Conservation (phyloP, 2,888 invertebrate genomes). For the Trichogramma dendrolimi region DNA sequence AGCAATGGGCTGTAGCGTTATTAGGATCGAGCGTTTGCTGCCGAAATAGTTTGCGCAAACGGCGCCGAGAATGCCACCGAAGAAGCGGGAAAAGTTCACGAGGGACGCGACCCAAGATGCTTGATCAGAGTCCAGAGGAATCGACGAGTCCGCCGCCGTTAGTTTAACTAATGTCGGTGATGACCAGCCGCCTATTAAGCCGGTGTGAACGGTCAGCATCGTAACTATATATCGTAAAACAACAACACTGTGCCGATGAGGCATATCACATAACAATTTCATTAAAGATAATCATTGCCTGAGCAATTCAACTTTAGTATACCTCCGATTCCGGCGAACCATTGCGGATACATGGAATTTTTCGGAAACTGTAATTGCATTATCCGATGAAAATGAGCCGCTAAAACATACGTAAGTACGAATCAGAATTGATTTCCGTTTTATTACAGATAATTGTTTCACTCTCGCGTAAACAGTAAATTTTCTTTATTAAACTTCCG, state of each 20-base stretch:
- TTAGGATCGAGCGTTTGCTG: slow-evolving; percentile 33
- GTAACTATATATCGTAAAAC: slow-evolving; percentile 29
- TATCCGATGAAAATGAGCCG: too few species aligned
- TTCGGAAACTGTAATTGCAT: not conserved
- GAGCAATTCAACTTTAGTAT: not conserved
- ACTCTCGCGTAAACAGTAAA: too few species aligned
- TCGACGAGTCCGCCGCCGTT: slow-evolving; percentile 27
- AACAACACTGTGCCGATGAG: too few species aligned
- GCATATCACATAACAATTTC: not conserved
- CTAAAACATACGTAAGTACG: too few species aligned
- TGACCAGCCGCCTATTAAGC: slow-evolving; percentile 38
- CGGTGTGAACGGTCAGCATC: slow-evolving; percentile 34
- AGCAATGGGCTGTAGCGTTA: slow-evolving; percentile 32
- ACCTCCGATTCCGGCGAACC: slow-evolving; percentile 25
- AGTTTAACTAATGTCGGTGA: slow-evolving; percentile 37
- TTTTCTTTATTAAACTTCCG: too few species aligned
- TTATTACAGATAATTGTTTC: too few species aligned
- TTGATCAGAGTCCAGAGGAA: slow-evolving; percentile 33
- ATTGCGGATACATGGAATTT: slow-evolving; percentile 15
- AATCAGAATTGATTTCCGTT: too few species aligned
- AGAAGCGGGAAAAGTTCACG: slow-evolving; percentile 34
- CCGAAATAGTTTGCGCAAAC: slow-evolving; percentile 30
- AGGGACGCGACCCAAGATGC: slow-evolving; percentile 40
- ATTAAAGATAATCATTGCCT: not conserved
- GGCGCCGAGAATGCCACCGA: slow-evolving; percentile 36